Base-by-base conservation (phyloP, 2,113 vertebrate species). In the Thymallus thymallus region DNA sequence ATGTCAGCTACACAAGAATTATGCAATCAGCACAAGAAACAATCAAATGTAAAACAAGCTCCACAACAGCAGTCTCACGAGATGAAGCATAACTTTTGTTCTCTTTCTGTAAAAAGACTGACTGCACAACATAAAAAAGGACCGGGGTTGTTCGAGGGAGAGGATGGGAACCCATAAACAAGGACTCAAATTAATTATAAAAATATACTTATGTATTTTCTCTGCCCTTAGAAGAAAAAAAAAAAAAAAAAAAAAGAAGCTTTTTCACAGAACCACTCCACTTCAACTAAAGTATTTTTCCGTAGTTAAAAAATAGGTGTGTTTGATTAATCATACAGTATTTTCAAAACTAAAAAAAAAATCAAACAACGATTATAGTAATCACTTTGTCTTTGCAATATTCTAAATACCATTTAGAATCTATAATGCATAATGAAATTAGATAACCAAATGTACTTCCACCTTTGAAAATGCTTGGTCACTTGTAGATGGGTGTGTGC, bases 281-380 rank as follows among this genome's bases (percentile, higher is more conserved):
- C 35, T 60, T 30, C 48, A 48, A 24, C 20, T 18, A 23, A 35
- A 9, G 45, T 63, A n/a, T 55, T 14, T 51, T 26, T 22, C 48
- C 68, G 6, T 6, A 69, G 30, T 35, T 80, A 81, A 86, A 88
- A 85, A 80, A 91, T 66, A 78, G 80, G 88, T 73, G 76, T 85
- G 86, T 82, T 91, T 79, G 87, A 86, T 85, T 88, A 92, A 84
- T 84, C 93, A 84, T 84, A 85, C 89, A 90, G 85, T 83, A 91
- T 89, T 90, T 51, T 90, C 85, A 86, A 85, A 92, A 94, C 89
- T 87, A 89, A 94, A 89, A 93, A 92, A 90, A 86, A 56, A 41
- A n/a, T n/a, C 30, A 55, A 78, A 64, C 68, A 23, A 62, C 56
- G 55, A 56, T 77, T 30, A 82, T 41, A 77, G 48, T 51, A 4